Evolutionary conservation across 2,113 vertebrate species (phyloP).

Genomic region (Cyanoramphus novaezelandiae): DNA sequence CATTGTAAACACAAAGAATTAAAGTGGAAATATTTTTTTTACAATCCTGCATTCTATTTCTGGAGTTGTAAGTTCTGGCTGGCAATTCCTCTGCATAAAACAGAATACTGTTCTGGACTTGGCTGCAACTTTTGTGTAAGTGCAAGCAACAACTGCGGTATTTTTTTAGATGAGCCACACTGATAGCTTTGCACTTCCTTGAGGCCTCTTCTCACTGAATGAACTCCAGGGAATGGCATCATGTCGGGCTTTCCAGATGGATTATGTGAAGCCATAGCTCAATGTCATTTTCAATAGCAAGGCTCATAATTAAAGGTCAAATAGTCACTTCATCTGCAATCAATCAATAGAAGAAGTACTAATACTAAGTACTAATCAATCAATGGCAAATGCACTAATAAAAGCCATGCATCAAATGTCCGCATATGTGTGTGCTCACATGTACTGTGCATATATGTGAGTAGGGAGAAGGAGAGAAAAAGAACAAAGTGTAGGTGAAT

Average conservation of each 20-base stretch:
- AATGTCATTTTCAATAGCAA: slow-evolving; percentile 87
- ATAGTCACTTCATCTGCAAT: slow-evolving; percentile 97
- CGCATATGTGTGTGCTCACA: slow-evolving; percentile 75
- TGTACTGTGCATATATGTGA: slow-evolving; percentile 47
- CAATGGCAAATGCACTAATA: slow-evolving; percentile 94
- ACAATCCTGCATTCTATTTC: background rate
- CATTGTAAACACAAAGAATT: background rate
- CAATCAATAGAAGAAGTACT: slow-evolving; percentile 95
- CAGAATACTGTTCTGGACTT: background rate
- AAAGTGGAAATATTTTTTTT: background rate
- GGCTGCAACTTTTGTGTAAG: slow-evolving; percentile 14
- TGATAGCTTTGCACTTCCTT: slow-evolving; percentile 71
- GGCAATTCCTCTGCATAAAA: background rate
- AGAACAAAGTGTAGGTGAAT: slow-evolving; percentile 46
- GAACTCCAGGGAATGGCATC: slow-evolving; percentile 87
- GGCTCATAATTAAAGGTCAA: slow-evolving; percentile 98
- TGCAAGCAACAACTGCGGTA: slow-evolving; percentile 30
- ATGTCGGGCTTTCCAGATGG: slow-evolving; percentile 88
- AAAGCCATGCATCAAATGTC: slow-evolving; percentile 96
- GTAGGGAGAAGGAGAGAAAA: slow-evolving; percentile 47
- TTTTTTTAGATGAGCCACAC: slow-evolving; percentile 64
- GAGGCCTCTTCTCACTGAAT: slow-evolving; percentile 74
- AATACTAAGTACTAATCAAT: slow-evolving; percentile 85
- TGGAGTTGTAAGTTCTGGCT: background rate
- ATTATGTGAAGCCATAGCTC: slow-evolving; percentile 87